Percentiles rank a stretch among this genome's conserved stretches.
phyloP scores from a whole-genome alignment of 2,113 vertebrate species.

The Otis tarda region DNA sequence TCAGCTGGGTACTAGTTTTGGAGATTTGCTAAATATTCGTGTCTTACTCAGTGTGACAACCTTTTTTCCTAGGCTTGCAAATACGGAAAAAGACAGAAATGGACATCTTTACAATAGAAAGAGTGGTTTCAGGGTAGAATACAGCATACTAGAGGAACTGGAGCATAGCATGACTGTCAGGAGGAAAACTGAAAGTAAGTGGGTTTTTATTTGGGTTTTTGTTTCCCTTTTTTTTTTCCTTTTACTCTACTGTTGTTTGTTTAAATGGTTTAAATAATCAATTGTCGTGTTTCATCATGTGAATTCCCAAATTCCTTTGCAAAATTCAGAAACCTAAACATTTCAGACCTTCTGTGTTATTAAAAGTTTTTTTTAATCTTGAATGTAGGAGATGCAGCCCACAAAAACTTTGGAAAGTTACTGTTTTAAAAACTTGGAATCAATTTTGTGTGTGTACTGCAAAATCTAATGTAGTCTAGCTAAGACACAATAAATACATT shows the following conservation, averaged over 20 bases:
- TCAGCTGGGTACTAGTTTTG: neutral
- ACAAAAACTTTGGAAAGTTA: neutral
- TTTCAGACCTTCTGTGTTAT: neutral
- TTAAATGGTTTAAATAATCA: neutral
- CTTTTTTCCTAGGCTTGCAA: constrained; percentile 78
- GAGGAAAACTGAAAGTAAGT: constrained; percentile 83
- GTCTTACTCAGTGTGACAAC: neutral
- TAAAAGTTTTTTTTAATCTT: neutral
- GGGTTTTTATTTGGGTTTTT: neutral
- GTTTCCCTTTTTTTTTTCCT: neutral
- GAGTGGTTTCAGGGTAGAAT: constrained; percentile 76
- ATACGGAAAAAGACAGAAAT: constrained; percentile 84
- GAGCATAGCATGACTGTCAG: constrained; percentile 76
- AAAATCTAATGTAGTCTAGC: neutral
- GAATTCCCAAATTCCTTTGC: neutral
- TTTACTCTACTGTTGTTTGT: neutral
- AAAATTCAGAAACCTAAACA: neutral
- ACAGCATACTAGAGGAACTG: constrained; percentile 78
- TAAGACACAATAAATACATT: neutral
- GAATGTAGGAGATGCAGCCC: neutral
- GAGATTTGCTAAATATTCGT: neutral
- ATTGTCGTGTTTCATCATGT: no score
- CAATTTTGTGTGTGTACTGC: neutral
- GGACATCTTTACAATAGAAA: constrained; percentile 78
- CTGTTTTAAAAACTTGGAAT: neutral